Evolutionary conservation across 2,113 vertebrate genomes (phyloP).

Genomic region (Casuarius casuarius): DNA sequence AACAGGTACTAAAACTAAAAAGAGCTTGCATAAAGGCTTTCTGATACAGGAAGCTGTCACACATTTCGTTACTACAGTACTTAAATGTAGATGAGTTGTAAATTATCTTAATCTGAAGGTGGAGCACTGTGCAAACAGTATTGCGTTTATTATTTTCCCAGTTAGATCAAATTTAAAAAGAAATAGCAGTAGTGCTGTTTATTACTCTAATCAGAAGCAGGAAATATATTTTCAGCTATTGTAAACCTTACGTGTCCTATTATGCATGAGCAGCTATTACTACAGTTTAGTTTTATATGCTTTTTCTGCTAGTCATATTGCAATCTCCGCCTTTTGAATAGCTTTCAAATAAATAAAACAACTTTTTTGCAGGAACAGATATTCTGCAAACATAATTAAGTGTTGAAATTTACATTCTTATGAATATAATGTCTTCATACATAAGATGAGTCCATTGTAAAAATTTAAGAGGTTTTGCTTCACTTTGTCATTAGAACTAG

Average conservation of each 20-base stretch:
- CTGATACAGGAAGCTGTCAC: neutral
- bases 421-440: neutral
- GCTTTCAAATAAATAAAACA: constrained; percentile 16
- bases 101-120: constrained; percentile 34
- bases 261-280: constrained; percentile 46
- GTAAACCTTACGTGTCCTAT: constrained; percentile 12
- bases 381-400: constrained; percentile 28
- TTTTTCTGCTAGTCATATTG: neutral
- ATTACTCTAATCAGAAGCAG: constrained; percentile 3
- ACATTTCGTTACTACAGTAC: neutral
- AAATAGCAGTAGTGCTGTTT: neutral
- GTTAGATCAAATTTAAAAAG: constrained; percentile 22
- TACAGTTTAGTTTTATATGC: neutral
- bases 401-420: constrained; percentile 27
- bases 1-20: neutral
- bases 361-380: neutral
- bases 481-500: neutral
- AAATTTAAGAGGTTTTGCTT: constrained; percentile 10
- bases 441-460: neutral
- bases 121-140: neutral
- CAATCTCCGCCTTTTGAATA: neutral
- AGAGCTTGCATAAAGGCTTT: neutral
- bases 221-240: constrained; percentile 35
- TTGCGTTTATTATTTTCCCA: constrained; percentile 16
- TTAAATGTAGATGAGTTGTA: constrained; percentile 16